Base-by-base conservation (phyloP, 1,140 invertebrate genomes). In the Bradysia coprophila region DNA sequence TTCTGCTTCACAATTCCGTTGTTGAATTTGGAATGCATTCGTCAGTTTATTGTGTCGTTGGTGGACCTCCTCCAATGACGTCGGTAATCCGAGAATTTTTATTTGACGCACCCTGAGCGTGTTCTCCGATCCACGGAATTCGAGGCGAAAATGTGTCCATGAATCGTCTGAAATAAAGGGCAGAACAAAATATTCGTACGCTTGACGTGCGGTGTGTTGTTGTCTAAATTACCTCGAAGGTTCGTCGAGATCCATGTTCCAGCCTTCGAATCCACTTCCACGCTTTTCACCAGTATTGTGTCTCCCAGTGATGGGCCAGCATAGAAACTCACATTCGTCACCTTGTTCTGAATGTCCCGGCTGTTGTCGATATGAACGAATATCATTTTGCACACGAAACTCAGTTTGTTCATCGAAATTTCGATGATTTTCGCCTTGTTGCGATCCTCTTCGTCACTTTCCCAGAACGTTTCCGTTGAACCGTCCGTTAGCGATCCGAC, bases 391-490 rank as follows among this genome's bases (percentile, higher is more conserved):
- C 64, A 67, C 10, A 64, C 61, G 42, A 56, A 61, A 43, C 45
- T 53, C 0, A 60, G 43, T 40, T 57, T 57, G 33, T 40, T 60
- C 48, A 61, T 54, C 1, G 58, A 60, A 11, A 81, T 62, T 13
- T 68, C 73, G n/a, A 86, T 69, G 2, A 65, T 68, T 57, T 96
- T 94, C 2, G 82, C 78, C 60, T 90, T 90, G 55, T 91, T 92
- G 41, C 81, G 64, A 62, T 96, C 92, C 55, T 97, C 93, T 51
- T 98, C 93, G 3, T 92, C 92, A 44, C 90, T 95, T 64, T 98
- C 94, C 94, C 94, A 98, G 62, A 98, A 98, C 0, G 94, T 98
- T 64, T 98, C 94, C 0, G 91, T 96, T 1, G 88, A 92, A 50
- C 81, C 83, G 59, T 98, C 94, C 0, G 78, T 87, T 6, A 98